Evolutionary conservation across 2,113 vertebrate species (phyloP).

Genomic region (Falco punctatus): DNA sequence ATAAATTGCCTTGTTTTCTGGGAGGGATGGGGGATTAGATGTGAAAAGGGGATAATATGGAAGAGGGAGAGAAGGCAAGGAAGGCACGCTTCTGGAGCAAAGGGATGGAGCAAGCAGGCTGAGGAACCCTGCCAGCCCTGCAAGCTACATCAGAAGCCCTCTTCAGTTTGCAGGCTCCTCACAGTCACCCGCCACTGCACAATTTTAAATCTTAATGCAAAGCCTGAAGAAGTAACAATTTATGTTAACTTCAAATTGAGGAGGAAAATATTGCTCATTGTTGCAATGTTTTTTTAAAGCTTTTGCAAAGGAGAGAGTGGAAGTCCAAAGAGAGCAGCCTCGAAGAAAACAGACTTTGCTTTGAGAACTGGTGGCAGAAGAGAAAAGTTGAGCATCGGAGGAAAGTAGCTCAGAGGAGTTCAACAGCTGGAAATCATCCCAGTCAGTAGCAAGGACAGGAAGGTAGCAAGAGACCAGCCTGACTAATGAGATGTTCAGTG

Average conservation of each 20-base stretch:
- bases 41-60: not conserved
- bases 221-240: not conserved
- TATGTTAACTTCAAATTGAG: not conserved
- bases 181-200: not conserved
- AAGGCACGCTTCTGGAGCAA: not conserved
- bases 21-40: not conserved
- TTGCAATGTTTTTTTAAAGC: not conserved
- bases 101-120: not conserved
- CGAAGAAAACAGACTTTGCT: not conserved
- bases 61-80: not conserved
- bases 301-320: not conserved
- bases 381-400: accelerated
- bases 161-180: not conserved
- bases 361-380: not conserved
- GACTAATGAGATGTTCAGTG: not conserved
- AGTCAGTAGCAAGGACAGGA: not conserved
- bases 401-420: not conserved
- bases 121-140: not conserved
- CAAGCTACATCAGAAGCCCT: not conserved
- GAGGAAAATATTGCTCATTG: not conserved
- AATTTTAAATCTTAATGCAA: not conserved
- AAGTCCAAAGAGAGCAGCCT: not conserved
- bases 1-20: not conserved
- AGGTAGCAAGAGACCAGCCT: not conserved
- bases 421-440: not conserved